Conservation (phyloP, 2,113 vertebrate species). For the Gymnocephalus cernua region DNA sequence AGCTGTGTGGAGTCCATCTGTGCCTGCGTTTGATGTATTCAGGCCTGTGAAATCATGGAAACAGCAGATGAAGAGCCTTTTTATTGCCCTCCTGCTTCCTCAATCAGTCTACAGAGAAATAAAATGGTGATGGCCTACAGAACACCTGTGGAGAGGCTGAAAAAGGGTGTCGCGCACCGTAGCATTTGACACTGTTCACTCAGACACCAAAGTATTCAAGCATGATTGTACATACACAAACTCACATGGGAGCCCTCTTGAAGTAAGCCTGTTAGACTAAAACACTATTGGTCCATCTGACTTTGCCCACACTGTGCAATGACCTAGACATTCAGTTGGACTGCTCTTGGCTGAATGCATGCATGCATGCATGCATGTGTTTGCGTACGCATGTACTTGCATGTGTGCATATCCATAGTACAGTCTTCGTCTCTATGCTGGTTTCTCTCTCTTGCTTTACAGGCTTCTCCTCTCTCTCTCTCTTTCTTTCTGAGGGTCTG, state of each 20-base stretch:
- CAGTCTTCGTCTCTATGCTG: not conserved
- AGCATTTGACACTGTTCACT: not conserved
- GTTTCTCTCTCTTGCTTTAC: constrained; percentile 23
- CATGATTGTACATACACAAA: not conserved
- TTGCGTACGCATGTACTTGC: not conserved
- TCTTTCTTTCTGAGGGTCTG: constrained; percentile 38
- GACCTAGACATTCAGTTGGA: constrained; percentile 4
- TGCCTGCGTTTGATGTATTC: constrained; percentile 45
- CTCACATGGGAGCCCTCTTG: not conserved
- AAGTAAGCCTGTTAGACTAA: constrained; percentile 1
- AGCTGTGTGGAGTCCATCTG: constrained; percentile 36
- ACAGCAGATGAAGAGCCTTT: constrained; percentile 35
- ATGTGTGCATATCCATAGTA: not conserved
- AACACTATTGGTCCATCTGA: not conserved
- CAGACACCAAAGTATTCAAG: constrained; percentile 10
- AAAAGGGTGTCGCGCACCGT: not conserved
- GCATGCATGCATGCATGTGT: constrained; percentile 32
- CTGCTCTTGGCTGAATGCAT: constrained; percentile 28
- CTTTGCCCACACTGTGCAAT: constrained; percentile 34
- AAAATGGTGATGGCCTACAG: constrained; percentile 32
- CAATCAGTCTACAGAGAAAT: constrained; percentile 49
- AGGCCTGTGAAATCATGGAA: constrained; percentile 54
- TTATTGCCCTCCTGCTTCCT: constrained; percentile 35
- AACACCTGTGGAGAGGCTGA: constrained; percentile 47
- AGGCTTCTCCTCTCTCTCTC: constrained; percentile 18